Evolutionary conservation across 2,113 vertebrate genomes (phyloP), one percentile per base, ranked within the genome.

Genomic region (Parotia lawesii): DNA sequence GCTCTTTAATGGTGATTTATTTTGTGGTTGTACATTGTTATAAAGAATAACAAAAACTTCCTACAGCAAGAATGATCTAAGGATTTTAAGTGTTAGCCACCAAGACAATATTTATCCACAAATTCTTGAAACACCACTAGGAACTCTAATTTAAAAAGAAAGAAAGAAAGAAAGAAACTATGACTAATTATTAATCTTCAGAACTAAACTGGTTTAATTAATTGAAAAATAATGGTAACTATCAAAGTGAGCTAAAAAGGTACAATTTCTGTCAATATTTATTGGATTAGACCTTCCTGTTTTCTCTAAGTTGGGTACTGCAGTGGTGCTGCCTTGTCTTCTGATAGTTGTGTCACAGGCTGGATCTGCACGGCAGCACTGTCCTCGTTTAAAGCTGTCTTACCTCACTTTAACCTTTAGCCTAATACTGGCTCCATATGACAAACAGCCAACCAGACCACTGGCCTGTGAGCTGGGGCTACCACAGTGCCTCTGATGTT

Each of bases 191-290:
- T 88, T 93, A 85, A 71, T 85, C 33, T 77, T 15, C 11, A 64
- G 62, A 45, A 67, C 47, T 51, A 33, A 40, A n/a, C 8, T 48
- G 28, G 45, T 76, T 95, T 93, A 96, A 94, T 96, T 96, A 91
- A 84, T 65, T 93, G 84, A 75, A 93, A 85, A 92, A 86, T 94
- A 95, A 93, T 93, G 28, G 27, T 88, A 73, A 75, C 69, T 94
- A 17, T 93, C 81, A 92, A 89, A 86, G 88, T 45, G 58, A 92
- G 74, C 42, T 61, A 70, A 76, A 58, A 93, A 87, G 23, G 40
- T 83, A 85, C 24, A 57, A 67, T 54, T 48, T 93, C 44, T 65
- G 60, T 94, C 97, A 82, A 74, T 96, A 65, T 65, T 92, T 93
- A 92, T 60, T 92, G 82, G 60, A 76, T 97, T 85, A 94, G 86